Percentiles rank a stretch among this genome's conserved stretches.
These are phyloP conservation scores for Amblyjoppa fuscipennis DNA, from an alignment of 2,888 invertebrate genomes.

Conservation along the genomic window DNA sequence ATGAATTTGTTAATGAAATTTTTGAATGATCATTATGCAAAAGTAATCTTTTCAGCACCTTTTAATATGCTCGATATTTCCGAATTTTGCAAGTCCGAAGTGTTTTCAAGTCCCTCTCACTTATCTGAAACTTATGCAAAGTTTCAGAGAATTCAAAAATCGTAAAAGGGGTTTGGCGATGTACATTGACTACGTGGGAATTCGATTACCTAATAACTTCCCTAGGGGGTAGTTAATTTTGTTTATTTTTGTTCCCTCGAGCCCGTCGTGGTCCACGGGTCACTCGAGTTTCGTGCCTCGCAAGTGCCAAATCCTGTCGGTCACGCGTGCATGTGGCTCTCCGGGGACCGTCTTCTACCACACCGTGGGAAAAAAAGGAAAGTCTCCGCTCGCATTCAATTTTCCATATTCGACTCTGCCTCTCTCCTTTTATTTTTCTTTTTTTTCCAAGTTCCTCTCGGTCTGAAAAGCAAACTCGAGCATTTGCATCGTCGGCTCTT, in stretches of 20 bases:
- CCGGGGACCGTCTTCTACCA: slow-evolving; percentile 42
- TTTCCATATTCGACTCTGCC: not conserved
- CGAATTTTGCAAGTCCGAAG: no score
- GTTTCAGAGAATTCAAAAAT: not conserved
- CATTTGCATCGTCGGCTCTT: not conserved
- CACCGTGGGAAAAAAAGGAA: slow-evolving; percentile 50
- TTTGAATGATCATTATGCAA: no score
- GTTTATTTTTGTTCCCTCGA: not conserved
- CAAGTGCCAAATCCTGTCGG: slow-evolving; percentile 62
- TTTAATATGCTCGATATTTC: no score
- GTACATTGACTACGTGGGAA: slow-evolving; percentile 38
- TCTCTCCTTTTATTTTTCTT: slow-evolving; percentile 1
- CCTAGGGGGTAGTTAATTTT: slow-evolving; percentile 38
- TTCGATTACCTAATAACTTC: slow-evolving; percentile 51
- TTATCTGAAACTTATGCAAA: no score
- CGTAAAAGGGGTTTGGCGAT: slow-evolving; percentile 3
- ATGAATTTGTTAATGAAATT: no score
- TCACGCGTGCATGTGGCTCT: slow-evolving; percentile 57
- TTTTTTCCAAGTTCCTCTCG: no score
- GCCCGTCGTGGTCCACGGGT: not conserved
- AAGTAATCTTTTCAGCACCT: no score
- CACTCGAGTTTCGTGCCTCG: slow-evolving; percentile 17
- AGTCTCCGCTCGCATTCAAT: slow-evolving; percentile 9
- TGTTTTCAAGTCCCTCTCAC: no score
- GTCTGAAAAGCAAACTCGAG: not conserved